These are phyloP conservation scores for Drosophila greeni DNA, from an alignment of 2,888 invertebrate species.

Conservation along the genomic window DNA sequence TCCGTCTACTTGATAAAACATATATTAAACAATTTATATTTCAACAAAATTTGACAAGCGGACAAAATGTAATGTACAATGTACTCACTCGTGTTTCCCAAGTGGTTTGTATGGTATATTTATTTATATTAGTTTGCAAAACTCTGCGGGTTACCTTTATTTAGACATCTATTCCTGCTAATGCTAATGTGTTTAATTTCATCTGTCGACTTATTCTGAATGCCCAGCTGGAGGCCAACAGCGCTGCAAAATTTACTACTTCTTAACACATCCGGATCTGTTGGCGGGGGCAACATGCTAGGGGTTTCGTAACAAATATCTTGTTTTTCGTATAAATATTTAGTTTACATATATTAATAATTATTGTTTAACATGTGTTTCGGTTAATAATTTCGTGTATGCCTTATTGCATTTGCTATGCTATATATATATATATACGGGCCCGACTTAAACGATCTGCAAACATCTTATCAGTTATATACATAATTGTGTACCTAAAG, in stretches of 20 bases:
- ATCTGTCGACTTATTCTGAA: conserved; percentile 38
- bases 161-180: conserved; percentile 66
- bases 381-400: conserved; percentile 60
- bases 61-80: conserved; percentile 67
- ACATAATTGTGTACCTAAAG: conserved; percentile 57
- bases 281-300: conserved; percentile 52
- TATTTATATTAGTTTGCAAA: conserved; percentile 54
- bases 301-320: conserved; percentile 57
- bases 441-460: conserved; percentile 38
- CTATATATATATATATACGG: conserved; percentile 60
- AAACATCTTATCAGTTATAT: conserved; percentile 57
- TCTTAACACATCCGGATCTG: conserved; percentile 46
- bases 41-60: conserved; percentile 69
- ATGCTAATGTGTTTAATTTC: conserved; percentile 52
- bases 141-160: conserved; percentile 55
- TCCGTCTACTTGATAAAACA: conserved; percentile 64
- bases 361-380: conserved; percentile 67
- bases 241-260: conserved; percentile 51
- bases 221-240: conserved; percentile 44
- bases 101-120: conserved; percentile 31
- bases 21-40: conserved; percentile 63
- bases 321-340: conserved; percentile 45
- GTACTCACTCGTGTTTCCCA: conserved; percentile 29
- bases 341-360: conserved; percentile 52
- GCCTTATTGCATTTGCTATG: conserved; percentile 54